Percentiles rank a stretch among this genome's conserved stretches.
phyloP scores from a whole-genome alignment of 53 echinoderm and acorn worm genomes.

The Henricia sp. region DNA sequence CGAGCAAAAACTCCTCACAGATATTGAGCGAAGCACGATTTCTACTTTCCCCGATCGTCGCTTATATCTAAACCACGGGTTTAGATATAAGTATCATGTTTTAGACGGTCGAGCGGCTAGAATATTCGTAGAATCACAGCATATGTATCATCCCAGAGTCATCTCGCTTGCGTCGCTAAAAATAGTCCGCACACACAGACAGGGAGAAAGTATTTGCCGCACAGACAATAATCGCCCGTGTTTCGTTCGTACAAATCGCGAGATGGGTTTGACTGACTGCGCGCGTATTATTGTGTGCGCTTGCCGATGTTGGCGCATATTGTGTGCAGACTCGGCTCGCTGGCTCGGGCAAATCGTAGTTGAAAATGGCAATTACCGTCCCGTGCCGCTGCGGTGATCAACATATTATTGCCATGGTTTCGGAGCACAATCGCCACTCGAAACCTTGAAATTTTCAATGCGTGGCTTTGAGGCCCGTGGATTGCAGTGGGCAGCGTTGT shows the following conservation, averaged over 20 bases:
- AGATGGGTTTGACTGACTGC: not conserved
- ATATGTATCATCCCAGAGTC: too few species aligned
- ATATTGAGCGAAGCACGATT: not conserved
- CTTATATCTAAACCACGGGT: too few species aligned
- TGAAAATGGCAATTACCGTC: slow-evolving; percentile 47
- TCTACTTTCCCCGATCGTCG: not conserved
- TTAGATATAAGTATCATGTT: too few species aligned
- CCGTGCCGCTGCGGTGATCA: slow-evolving; percentile 33
- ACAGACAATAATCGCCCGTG: too few species aligned
- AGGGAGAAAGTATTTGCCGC: too few species aligned
- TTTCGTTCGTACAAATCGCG: slow-evolving; percentile 6
- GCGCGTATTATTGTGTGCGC: not conserved
- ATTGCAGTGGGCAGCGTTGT: not conserved
- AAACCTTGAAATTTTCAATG: slow-evolving; percentile 39
- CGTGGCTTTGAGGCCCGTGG: not conserved
- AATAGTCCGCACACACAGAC: too few species aligned
- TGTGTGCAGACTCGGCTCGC: not conserved
- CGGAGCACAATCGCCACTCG: slow-evolving; percentile 58
- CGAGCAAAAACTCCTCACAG: not conserved
- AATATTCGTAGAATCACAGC: too few species aligned
- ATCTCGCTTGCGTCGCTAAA: too few species aligned
- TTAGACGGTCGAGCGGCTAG: too few species aligned
- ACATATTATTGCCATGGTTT: slow-evolving; percentile 64
- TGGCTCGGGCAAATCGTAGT: slow-evolving; percentile 3
- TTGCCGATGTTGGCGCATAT: not conserved